phyloP scores from a whole-genome alignment of 2,113 vertebrate species.

The Oreochromis spilurus region DNA sequence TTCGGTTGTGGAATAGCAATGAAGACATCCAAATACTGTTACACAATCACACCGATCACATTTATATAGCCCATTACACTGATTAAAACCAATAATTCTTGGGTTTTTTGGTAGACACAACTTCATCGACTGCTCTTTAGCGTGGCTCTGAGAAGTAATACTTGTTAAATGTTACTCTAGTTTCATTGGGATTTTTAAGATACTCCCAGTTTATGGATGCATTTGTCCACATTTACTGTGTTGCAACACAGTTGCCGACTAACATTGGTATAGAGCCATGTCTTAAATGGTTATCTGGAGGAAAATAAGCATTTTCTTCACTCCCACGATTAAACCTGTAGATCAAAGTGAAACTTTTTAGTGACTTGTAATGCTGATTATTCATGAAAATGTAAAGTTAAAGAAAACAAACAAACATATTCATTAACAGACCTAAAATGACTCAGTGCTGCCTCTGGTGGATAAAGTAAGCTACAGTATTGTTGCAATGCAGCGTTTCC shows the following conservation, averaged over 20 bases:
- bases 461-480: not conserved
- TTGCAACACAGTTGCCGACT: not conserved
- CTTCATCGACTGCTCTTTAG: not conserved
- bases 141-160: not conserved
- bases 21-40: not conserved
- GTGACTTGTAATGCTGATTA: not conserved
- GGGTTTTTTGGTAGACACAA: not conserved
- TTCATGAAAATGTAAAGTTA: not conserved
- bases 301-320: not conserved
- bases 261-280: not conserved
- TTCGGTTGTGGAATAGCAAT: not conserved
- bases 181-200: not conserved
- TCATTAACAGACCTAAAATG: not conserved
- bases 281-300: not conserved
- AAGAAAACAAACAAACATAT: not conserved
- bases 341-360: not conserved
- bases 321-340: not conserved
- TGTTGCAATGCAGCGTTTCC: not conserved
- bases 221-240: not conserved
- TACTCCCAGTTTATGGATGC: not conserved
- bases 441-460: not conserved
- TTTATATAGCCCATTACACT: not conserved
- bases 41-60: not conserved
- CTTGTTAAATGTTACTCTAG: not conserved
- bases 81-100: not conserved